Percentiles rank a stretch among this genome's conserved stretches.
phyloP scores from a whole-genome alignment of 2,888 invertebrate species.

The Erebia epiphron region DNA sequence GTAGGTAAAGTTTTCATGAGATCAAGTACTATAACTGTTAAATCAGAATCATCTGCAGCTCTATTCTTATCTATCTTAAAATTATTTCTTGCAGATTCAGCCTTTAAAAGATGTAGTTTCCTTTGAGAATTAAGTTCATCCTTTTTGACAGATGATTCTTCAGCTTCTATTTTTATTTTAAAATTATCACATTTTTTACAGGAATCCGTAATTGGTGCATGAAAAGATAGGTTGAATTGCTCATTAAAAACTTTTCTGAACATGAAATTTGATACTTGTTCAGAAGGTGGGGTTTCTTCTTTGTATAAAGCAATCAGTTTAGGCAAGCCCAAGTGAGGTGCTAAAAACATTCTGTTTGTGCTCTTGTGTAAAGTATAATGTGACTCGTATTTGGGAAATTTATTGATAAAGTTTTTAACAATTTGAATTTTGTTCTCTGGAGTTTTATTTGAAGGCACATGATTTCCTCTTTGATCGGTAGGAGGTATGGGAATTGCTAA shows the following conservation, averaged over 20 bases:
- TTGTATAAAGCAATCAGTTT: slow-evolving; percentile 12
- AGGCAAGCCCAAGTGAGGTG: slow-evolving; percentile 2
- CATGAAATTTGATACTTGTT: slow-evolving; percentile 29
- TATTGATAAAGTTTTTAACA: slow-evolving; percentile 40
- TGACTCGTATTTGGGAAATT: slow-evolving; percentile 31
- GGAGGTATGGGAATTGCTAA: slow-evolving; percentile 23
- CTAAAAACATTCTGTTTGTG: slow-evolving; percentile 22
- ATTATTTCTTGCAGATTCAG: slow-evolving; percentile 32
- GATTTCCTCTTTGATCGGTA: slow-evolving; percentile 39
- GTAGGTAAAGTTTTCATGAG: slow-evolving; percentile 43
- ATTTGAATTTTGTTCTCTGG: slow-evolving; percentile 32
- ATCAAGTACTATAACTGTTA: slow-evolving; percentile 40
- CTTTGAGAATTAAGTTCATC: slow-evolving; percentile 23
- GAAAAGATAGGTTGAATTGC: slow-evolving; percentile 31
- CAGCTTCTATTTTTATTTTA: slow-evolving; percentile 31
- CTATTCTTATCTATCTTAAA: slow-evolving; percentile 17
- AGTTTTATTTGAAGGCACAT: slow-evolving; percentile 39
- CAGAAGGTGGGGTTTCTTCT: slow-evolving; percentile 14
- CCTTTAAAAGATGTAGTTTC: slow-evolving; percentile 14
- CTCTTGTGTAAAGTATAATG: slow-evolving; percentile 32
- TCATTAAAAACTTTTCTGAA: slow-evolving; percentile 36
- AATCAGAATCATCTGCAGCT: slow-evolving; percentile 32
- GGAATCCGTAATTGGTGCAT: slow-evolving; percentile 34
- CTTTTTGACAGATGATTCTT: slow-evolving; percentile 22
- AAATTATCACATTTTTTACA: slow-evolving; percentile 36